These are phyloP conservation scores for Tetranychus urticae DNA, from an alignment of 1,140 invertebrate species.

Conservation along the genomic window DNA sequence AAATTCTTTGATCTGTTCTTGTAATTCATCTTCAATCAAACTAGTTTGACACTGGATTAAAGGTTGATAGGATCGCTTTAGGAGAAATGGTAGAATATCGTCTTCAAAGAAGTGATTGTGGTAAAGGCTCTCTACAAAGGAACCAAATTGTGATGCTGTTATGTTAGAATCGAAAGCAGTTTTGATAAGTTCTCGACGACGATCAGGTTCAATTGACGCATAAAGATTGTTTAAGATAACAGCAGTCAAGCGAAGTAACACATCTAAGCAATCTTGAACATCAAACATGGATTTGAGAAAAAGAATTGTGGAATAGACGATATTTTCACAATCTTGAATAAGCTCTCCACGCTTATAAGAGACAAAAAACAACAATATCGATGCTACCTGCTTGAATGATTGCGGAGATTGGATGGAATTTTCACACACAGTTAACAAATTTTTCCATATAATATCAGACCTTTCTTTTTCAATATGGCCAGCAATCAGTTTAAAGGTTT, in stretches of 20 bases:
- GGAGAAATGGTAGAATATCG: background rate
- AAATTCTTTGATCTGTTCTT: background rate
- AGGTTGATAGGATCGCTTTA: background rate
- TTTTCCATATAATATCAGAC: conserved; percentile 8
- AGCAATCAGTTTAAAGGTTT: conserved; percentile 7
- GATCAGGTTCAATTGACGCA: background rate
- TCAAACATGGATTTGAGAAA: background rate
- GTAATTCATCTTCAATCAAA: background rate
- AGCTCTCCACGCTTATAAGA: background rate
- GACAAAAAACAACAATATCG: background rate
- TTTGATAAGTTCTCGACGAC: background rate
- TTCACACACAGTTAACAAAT: conserved; percentile 3
- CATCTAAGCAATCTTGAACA: background rate
- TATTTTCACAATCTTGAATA: background rate
- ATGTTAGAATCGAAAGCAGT: background rate
- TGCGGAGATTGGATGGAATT: background rate
- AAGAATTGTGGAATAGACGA: background rate
- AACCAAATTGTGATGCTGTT: background rate
- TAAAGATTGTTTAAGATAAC: background rate
- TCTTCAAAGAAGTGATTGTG: background rate
- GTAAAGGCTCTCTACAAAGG: background rate
- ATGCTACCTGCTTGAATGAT: background rate
- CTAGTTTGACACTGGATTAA: background rate
- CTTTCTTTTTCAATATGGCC: conserved; percentile 8
- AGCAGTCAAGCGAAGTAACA: background rate